Conservation (phyloP, 2,888 invertebrate species). For the Geophilus truncorum region DNA sequence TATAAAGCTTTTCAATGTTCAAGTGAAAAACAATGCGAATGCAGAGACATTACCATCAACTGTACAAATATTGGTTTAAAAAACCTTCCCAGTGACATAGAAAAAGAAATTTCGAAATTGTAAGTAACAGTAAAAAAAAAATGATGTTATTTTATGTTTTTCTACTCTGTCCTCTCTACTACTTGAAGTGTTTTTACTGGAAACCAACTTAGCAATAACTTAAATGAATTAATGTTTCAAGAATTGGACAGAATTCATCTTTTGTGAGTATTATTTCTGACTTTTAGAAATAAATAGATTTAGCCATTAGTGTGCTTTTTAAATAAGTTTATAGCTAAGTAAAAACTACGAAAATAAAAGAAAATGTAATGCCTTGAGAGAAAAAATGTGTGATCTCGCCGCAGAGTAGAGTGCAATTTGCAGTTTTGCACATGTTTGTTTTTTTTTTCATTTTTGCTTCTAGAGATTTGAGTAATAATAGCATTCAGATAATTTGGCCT, state of each 20-base stretch:
- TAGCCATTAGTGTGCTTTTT: background rate
- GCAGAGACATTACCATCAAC: conserved; percentile 49
- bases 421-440: background rate
- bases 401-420: no score
- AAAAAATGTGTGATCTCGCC: no score
- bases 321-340: no score
- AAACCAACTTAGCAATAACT: conserved; percentile 41
- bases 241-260: conserved; percentile 36
- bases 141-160: background rate
- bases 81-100: conserved; percentile 44
- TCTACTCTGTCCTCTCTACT: background rate
- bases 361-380: no score
- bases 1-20: conserved; percentile 48
- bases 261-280: conserved; percentile 32
- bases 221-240: conserved; percentile 35
- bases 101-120: conserved; percentile 46
- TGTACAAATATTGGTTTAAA: conserved; percentile 47
- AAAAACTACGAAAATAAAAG: no score
- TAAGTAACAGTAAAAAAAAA: no score
- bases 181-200: conserved; percentile 38
- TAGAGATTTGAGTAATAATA: conserved; percentile 50
- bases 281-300: no score
- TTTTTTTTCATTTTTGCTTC: conserved; percentile 37
- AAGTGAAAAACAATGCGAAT: conserved; percentile 46
- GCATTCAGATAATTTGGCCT: conserved; percentile 45